Evolutionary conservation across 2,888 invertebrate species (phyloP), one percentile per base, ranked within the genome.

Genomic region (Agrotis exclamationis): DNA sequence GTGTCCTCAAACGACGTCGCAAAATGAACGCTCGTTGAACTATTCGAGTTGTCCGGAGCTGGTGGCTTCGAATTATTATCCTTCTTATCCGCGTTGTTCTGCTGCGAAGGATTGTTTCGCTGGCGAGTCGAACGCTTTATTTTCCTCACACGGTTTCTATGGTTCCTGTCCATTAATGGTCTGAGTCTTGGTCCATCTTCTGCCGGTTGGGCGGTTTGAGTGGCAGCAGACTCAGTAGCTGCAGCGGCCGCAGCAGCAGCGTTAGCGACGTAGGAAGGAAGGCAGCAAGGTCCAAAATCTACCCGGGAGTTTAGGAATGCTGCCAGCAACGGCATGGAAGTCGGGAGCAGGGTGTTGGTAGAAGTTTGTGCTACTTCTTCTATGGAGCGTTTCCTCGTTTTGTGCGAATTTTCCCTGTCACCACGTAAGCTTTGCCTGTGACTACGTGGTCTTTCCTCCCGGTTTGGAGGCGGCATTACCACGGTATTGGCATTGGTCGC

Each of bases 1-100:
- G 98, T 98, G 87, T 99, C 99, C 70, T 98, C 98, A 87, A 98
- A 98, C 39, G 97, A 98, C 33, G 97, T 97, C 5, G 98, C 98
- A 69, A 98, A 96, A 88, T 98, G 98, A 28, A 95, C 95, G 64
- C 86, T 93, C 13, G 86, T 92, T 0, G 94, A 89, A 75, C 91
- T 94, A 65, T 85, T 92, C 0, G 91, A 82, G 68, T 88, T 92
- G 18, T 94, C 96, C 16, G 87, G 74, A 50, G 84, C 89, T 0
- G 89, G 78, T 4, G 87, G 86, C 76, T 92, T 71, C 5, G 53
- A 22, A 20, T 20, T 93, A 20, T 20, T 93, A 18, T 94, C 93
- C 77, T 92, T 94, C 77, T 94, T 95, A 16, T 94, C 93, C 1
- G 88, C 7, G 64, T 84, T 90, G 81, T 84, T 91, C 80, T 93